Conservation (phyloP, 2,113 vertebrate species). For the Propithecus coquereli region DNA sequence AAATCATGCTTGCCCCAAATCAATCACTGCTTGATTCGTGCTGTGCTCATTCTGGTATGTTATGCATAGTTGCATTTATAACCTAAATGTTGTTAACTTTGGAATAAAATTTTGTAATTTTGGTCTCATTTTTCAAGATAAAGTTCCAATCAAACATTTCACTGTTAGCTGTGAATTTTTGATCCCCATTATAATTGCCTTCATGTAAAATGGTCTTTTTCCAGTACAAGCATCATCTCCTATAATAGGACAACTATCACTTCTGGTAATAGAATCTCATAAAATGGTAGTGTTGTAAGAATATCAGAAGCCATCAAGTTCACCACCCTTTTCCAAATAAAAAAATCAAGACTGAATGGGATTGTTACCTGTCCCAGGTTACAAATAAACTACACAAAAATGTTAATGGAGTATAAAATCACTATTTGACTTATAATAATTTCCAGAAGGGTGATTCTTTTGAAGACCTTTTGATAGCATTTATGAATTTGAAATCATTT, state of each 20-base stretch:
- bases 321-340: background rate
- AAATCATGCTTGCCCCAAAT: background rate
- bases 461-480: background rate
- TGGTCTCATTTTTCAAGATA: background rate
- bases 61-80: background rate
- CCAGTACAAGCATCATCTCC: background rate
- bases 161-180: background rate
- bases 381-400: background rate
- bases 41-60: background rate
- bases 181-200: background rate
- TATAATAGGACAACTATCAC: background rate
- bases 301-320: background rate
- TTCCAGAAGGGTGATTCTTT: background rate
- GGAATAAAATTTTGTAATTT: background rate
- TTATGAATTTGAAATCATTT: constrained; percentile 15
- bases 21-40: background rate
- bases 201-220: background rate
- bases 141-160: background rate
- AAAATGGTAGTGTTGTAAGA: background rate
- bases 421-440: background rate
- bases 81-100: background rate
- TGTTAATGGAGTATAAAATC: background rate
- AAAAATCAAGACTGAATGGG: background rate
- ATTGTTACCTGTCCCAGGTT: background rate
- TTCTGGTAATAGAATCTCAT: background rate